Conservation (phyloP, 2,888 invertebrate genomes). For the Dynastes hyllus region DNA sequence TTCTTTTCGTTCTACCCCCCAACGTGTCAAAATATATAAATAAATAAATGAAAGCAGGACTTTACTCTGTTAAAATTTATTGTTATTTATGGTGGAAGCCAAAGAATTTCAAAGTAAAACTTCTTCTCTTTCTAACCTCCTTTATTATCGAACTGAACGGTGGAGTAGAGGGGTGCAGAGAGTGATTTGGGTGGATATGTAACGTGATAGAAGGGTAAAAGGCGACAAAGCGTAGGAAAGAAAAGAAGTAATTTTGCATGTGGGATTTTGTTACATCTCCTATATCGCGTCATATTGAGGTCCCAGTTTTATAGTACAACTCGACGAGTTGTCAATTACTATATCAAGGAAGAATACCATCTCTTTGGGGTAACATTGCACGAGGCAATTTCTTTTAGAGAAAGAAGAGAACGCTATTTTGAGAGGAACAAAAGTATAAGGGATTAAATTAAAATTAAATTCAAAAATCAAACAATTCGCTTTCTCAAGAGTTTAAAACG, state of each 20-base stretch:
- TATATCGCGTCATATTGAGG: conserved; percentile 56
- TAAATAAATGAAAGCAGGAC: conserved; percentile 32
- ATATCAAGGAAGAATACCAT: conserved; percentile 12
- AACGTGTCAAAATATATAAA: conserved; percentile 31
- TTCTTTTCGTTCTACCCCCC: background rate
- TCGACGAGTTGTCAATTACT: conserved; percentile 38
- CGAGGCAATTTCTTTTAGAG: conserved; percentile 3
- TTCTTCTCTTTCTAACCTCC: background rate
- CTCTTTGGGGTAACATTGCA: conserved; percentile 9
- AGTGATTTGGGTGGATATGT: background rate
- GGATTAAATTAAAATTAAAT: conserved; percentile 8
- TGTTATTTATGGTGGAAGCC: conserved; percentile 30
- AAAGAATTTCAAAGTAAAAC: background rate
- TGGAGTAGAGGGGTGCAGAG: background rate
- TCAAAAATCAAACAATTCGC: conserved; percentile 8
- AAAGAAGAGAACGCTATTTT: background rate
- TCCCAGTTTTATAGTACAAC: conserved; percentile 29
- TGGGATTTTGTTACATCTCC: conserved; percentile 55
- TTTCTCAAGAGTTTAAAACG: background rate
- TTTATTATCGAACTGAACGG: conserved; percentile 27
- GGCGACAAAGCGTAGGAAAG: conserved; percentile 12
- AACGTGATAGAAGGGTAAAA: background rate
- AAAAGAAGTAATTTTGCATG: conserved; percentile 58
- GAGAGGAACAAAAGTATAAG: background rate
- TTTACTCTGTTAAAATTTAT: conserved; percentile 43